These are phyloP conservation scores for Horisme vitalbata DNA, from an alignment of 2,888 invertebrate species.

Conservation along the genomic window DNA sequence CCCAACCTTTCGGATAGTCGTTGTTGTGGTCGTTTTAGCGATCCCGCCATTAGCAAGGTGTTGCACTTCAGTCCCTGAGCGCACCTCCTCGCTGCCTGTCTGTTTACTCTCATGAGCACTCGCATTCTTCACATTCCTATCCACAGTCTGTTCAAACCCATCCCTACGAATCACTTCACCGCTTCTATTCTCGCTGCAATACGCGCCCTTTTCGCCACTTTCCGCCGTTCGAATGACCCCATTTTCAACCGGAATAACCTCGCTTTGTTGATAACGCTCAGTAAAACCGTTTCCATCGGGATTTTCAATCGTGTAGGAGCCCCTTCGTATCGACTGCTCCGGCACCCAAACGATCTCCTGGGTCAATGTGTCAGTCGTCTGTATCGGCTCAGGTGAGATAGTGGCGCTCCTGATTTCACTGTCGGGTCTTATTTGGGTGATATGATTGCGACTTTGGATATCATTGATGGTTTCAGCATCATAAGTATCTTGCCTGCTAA, in stretches of 20 bases:
- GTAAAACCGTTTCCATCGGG: conserved; percentile 55
- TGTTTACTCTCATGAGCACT: conserved; percentile 64
- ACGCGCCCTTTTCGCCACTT: conserved; percentile 59
- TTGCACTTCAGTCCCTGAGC: conserved; percentile 65
- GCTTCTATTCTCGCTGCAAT: conserved; percentile 52
- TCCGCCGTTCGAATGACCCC: conserved; percentile 57
- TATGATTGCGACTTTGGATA: conserved; percentile 47
- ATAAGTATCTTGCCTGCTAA: conserved; percentile 35
- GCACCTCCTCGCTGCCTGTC: conserved; percentile 62
- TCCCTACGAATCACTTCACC: conserved; percentile 57
- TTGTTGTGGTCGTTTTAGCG: conserved; percentile 70
- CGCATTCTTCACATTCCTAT: conserved; percentile 57
- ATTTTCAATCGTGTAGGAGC: conserved; percentile 74
- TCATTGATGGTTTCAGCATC: conserved; percentile 38
- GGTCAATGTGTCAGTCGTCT: conserved; percentile 57
- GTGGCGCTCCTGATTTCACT: conserved; percentile 64
- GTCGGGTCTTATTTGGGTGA: conserved; percentile 65
- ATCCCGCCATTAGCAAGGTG: conserved; percentile 68
- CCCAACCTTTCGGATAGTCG: conserved; percentile 66
- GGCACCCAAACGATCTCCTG: conserved; percentile 75
- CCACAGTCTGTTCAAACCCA: conserved; percentile 62
- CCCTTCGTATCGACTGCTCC: conserved; percentile 60
- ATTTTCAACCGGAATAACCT: conserved; percentile 65
- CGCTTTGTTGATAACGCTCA: conserved; percentile 62
- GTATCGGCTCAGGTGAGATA: conserved; percentile 66